These are phyloP conservation scores for Lophura nycthemera DNA, from an alignment of 2,113 vertebrate genomes.

Conservation along the genomic window DNA sequence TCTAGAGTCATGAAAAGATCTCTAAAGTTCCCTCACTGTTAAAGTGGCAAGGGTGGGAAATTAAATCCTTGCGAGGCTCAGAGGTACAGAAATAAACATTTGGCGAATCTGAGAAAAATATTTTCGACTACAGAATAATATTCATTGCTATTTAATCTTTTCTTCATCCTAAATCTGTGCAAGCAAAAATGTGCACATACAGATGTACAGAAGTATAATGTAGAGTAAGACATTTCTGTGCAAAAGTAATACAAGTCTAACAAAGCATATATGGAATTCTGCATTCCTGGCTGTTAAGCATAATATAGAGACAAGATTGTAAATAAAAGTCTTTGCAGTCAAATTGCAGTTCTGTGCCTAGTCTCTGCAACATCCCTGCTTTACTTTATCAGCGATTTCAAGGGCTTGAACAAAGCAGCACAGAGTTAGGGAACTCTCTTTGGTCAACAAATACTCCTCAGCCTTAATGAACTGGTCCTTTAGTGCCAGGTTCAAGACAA, in stretches of 20 bases:
- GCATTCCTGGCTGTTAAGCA: neutral
- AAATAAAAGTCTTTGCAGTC: neutral
- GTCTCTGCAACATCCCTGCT: neutral
- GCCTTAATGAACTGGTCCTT: neutral
- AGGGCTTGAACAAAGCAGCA: neutral
- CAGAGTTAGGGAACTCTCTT: neutral
- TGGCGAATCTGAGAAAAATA: neutral
- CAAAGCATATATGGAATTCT: neutral
- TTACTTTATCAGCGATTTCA: neutral
- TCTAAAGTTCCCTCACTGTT: neutral
- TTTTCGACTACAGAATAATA: neutral
- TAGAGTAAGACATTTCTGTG: accelerated
- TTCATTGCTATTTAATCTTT: neutral
- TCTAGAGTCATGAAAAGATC: neutral
- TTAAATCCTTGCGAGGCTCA: neutral
- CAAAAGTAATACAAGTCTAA: neutral
- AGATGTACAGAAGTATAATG: accelerated
- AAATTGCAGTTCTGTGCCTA: neutral
- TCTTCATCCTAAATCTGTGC: neutral
- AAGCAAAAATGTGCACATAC: neutral
- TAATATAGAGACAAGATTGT: neutral
- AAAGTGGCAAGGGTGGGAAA: neutral
- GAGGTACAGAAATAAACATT: neutral
- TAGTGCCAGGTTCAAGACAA: neutral
- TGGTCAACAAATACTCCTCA: neutral